Base-by-base conservation (phyloP, 2,113 vertebrate species). In the Cyprinodon tularosa region DNA sequence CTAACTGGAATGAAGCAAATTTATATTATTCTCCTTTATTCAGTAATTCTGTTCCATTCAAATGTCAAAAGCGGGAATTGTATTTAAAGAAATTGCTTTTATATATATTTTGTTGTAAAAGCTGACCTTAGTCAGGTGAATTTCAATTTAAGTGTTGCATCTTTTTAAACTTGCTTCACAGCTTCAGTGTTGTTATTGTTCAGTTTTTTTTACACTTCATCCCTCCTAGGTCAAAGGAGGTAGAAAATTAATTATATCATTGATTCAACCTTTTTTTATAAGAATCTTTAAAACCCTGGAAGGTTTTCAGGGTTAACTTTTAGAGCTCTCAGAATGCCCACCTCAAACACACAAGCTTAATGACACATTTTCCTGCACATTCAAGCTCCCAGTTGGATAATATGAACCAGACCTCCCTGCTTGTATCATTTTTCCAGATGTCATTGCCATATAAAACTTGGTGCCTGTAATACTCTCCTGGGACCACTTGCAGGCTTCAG, bases 331-430 rank as follows among this genome's bases (percentile, higher is more conserved):
- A 20, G 69, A 76, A 42, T 80, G 80, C 83, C 63, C 39, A 67
- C 75, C 75, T 80, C 53, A 83, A 78, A 61, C 71, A 39, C 62
- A 45, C 39, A 60, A 69, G 62, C 65, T 72, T 81, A 87, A 72
- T 73, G 71, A 14, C 38, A 74, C 71, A 78, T 85, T 90, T 78
- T 66, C 3, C 68, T 78, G 67, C 59, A 71, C 82, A 78, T 62
- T 45, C 45, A 68, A 29, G 59, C 53, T 80, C 57, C 68, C 70
- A 2, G 66, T 42, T 67, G 77, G 59, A 72, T 79, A 77, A 68
- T 77, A 71, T 70, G 42, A 66, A 74, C 62, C 62, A 77, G 71
- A 44, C 77, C 42, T 48, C 59, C 42, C 79, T 36, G 48, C 37
- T 13, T 69, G 77, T 77, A 59, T 75, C 77, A 77, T 85, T 71